A percentile compares a stretch with the other conserved stretches of the same genome.
Conservation (phyloP, 2,113 vertebrate genomes). For the Pampusana beccarii region DNA sequence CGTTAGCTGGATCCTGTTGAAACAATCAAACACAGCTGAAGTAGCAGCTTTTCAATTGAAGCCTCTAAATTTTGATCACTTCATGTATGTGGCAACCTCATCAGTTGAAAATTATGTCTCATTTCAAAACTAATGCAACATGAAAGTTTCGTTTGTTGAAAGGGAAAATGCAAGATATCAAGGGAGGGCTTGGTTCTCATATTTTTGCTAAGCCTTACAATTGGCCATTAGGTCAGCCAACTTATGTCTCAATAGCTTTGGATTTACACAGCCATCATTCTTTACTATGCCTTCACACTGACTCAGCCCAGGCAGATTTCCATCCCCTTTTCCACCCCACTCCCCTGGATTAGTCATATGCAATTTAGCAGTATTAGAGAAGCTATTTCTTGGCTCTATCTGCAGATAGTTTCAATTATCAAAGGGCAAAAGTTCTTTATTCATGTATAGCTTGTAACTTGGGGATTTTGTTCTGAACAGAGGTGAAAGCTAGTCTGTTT, state of each 20-base stretch:
- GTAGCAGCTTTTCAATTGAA: background rate
- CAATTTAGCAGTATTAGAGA: background rate
- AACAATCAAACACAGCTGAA: background rate
- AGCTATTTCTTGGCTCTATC: background rate
- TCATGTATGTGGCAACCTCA: background rate
- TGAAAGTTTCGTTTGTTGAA: background rate
- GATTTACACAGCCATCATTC: background rate
- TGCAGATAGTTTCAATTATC: background rate
- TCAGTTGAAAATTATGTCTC: background rate
- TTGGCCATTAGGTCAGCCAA: slow-evolving; percentile 7
- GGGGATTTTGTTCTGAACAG: background rate
- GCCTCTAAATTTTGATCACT: background rate
- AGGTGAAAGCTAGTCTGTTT: background rate
- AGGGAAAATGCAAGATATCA: background rate
- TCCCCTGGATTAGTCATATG: slow-evolving; percentile 4
- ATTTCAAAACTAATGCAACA: background rate
- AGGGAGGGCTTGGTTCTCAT: background rate
- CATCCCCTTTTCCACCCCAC: background rate
- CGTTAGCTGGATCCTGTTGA: slow-evolving; percentile 11
- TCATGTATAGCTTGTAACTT: background rate
- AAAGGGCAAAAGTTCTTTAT: background rate
- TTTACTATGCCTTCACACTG: background rate
- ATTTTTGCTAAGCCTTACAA: slow-evolving; percentile 12
- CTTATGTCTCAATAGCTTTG: slow-evolving; percentile 36
- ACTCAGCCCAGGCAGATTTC: slow-evolving; percentile 47